Evolutionary conservation across 2,888 invertebrate species (phyloP).

Genomic region (Callinectes sapidus): DNA sequence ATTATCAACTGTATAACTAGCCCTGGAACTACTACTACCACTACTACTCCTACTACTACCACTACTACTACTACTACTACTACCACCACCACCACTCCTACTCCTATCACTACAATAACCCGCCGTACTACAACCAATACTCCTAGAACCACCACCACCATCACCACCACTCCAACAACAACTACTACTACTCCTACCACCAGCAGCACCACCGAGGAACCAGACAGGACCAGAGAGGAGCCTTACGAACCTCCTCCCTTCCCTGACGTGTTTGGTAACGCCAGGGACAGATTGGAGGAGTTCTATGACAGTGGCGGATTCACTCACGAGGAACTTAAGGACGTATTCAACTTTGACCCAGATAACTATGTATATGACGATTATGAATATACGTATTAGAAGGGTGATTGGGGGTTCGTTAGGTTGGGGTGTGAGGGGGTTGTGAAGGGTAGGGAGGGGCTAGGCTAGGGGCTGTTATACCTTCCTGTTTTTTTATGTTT

Average conservation of each 20-base stretch:
- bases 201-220: conserved; percentile 10
- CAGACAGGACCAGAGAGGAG: conserved; percentile 26
- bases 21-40: not conserved
- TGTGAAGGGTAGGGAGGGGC: too few relatives aligned
- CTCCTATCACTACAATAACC: not conserved
- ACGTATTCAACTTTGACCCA: conserved; percentile 67
- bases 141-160: not conserved
- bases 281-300: conserved; percentile 55
- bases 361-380: conserved; percentile 61
- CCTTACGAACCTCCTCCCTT: conserved; percentile 63
- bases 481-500: too few relatives aligned
- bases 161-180: not conserved
- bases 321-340: conserved; percentile 59
- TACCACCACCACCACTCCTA: not conserved
- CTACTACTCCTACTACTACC: not conserved
- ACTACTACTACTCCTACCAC: not conserved
- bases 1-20: not conserved
- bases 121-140: not conserved
- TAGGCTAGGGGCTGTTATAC: too few relatives aligned
- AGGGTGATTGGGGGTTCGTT: too few relatives aligned
- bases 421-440: too few relatives aligned
- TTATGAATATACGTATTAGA: conserved; percentile 48
- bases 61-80: conserved; percentile 4
- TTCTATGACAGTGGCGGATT: conserved; percentile 68
- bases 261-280: conserved; percentile 64